Evolutionary conservation across 2,888 invertebrate genomes (phyloP).

Genomic region (Podotricha telesiphe): DNA sequence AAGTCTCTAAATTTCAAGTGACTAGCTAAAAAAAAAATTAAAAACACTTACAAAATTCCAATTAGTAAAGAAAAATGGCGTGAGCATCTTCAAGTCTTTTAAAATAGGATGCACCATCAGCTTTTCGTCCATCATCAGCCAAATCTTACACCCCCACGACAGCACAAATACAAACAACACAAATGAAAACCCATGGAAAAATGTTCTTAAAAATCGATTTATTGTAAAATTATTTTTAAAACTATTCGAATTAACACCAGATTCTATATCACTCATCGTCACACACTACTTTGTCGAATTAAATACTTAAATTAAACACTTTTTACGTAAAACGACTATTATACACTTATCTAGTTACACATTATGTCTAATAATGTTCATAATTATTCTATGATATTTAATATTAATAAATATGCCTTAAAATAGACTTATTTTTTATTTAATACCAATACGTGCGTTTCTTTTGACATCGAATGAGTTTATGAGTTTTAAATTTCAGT

Average conservation of each 20-base stretch:
- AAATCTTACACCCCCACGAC: conserved; percentile 39
- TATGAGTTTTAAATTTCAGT: neutral
- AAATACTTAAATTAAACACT: neutral
- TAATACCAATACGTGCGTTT: neutral
- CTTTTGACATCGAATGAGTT: neutral
- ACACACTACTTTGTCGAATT: neutral
- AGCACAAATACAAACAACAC: conserved; percentile 38
- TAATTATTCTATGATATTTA: neutral
- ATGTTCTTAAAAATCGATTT: conserved; percentile 39
- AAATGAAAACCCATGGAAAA: conserved; percentile 44
- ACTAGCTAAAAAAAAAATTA: too few species aligned
- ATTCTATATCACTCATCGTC: conserved; percentile 43
- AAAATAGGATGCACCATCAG: conserved; percentile 46
- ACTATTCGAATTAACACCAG: neutral
- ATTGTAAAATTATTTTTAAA: conserved; percentile 31
- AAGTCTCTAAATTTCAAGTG: too few species aligned
- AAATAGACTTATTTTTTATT: neutral
- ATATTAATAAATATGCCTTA: too few species aligned
- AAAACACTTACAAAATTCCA: conserved; percentile 38
- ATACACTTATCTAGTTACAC: neutral
- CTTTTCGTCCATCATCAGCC: conserved; percentile 45
- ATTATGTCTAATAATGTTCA: neutral
- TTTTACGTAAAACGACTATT: neutral
- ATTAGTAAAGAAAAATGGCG: conserved; percentile 50
- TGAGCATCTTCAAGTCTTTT: conserved; percentile 49